Evolutionary conservation across 2,888 invertebrate genomes (phyloP).

Genomic region (Bugulina stolonifera): DNA sequence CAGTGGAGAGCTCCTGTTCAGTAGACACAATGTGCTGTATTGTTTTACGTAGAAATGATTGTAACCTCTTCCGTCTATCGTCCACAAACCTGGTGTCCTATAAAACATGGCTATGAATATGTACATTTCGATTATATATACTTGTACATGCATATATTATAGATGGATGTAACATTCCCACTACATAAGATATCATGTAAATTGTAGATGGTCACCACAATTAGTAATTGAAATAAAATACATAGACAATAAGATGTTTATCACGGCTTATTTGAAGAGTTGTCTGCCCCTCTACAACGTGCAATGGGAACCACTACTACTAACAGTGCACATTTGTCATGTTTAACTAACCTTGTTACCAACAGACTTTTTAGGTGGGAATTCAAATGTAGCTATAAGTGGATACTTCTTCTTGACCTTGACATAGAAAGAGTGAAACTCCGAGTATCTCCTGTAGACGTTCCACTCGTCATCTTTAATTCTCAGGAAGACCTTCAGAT

Average conservation of each 20-base stretch:
- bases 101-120: no score
- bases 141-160: no score
- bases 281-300: no score
- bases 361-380: constrained; percentile 90
- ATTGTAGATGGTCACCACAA: no score
- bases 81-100: constrained; percentile 64
- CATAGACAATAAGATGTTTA: no score
- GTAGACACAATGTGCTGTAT: constrained; percentile 65
- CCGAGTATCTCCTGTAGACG: constrained; percentile 86
- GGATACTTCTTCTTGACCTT: constrained; percentile 77
- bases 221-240: no score
- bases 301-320: no score
- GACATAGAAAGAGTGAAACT: constrained; percentile 79
- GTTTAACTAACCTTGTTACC: constrained; percentile 77
- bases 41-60: constrained; percentile 74
- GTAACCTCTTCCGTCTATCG: constrained; percentile 73
- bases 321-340: no score
- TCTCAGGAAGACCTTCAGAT: constrained; percentile 70
- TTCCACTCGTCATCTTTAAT: constrained; percentile 88
- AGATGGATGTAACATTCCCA: no score
- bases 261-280: no score
- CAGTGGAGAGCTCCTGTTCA: constrained; percentile 63
- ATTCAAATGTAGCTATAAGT: constrained; percentile 72
- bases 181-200: no score
- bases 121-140: no score